phyloP scores from a whole-genome alignment of 2,113 vertebrate genomes.

The Strix uralensis region DNA sequence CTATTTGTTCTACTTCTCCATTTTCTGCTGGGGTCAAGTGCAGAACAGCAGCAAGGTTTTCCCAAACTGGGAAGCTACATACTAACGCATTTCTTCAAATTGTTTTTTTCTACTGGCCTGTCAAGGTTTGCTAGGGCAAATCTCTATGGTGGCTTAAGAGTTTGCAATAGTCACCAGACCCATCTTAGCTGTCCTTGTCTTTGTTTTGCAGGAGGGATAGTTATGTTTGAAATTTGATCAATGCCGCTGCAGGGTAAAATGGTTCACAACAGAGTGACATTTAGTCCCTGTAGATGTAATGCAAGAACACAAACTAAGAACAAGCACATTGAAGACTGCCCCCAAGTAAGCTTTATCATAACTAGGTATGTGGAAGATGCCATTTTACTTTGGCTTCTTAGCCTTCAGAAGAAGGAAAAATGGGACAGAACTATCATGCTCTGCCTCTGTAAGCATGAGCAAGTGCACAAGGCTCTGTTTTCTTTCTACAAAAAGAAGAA shows the following conservation, averaged over 20 bases:
- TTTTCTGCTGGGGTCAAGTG: not conserved
- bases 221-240: not conserved
- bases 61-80: not conserved
- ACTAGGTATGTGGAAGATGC: not conserved
- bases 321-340: not conserved
- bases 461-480: not conserved
- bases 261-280: not conserved
- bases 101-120: not conserved
- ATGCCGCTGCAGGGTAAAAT: not conserved
- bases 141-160: not conserved
- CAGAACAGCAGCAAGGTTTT: not conserved
- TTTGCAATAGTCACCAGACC: not conserved
- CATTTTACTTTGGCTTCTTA: not conserved
- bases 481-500: not conserved
- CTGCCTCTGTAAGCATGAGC: not conserved
- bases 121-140: not conserved
- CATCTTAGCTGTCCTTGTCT: not conserved
- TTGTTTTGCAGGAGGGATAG: not conserved
- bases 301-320: not conserved
- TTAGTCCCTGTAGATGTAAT: not conserved
- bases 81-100: not conserved
- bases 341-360: not conserved
- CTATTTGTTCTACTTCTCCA: not conserved
- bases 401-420: not conserved
- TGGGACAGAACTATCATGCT: not conserved